Evolutionary conservation across 2,797 vertebrate genomes (phyloP), one percentile per base, ranked within the genome.

Genomic region (Cercopithecus petaurista): DNA sequence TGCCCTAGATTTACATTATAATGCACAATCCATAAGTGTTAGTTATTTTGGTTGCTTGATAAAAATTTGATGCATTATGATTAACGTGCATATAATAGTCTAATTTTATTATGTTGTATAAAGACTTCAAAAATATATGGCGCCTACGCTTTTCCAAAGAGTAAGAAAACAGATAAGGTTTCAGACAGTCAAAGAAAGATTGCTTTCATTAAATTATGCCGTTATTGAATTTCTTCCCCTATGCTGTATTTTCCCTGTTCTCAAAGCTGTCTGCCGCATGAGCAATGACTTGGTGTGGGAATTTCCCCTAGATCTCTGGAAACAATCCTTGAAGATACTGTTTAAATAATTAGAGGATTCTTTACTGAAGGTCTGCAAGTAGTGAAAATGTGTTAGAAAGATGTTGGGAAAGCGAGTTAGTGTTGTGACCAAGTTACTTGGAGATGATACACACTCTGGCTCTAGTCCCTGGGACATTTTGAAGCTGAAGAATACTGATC

Each of bases 31-130:
- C 41, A 30, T 46, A 98, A 96, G 83, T 79, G 82, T 98, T 97
- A 97, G 97, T 98, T 98, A 95, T 98, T 98, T 98, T 97, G 95
- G 97, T 95, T 97, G 90, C 88, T 96, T 98, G 97, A 98, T 98
- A 98, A 99, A 99, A 99, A 97, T 98, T 98, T 97, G 93, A 99
- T 98, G 46, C 4, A 83, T 98, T 98, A 86, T 97, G 98, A 98
- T 98, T 97, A 98, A 93, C 0, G 13, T 79, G 97, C 95, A 96
- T 36, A 91, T 97, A 97, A 97, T 98, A 98, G 76, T 43, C 85
- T 97, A 61, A 41, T 94, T 98, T 96, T 97, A 98, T 96, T 98
- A 94, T 43, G 61, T 75, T 93, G 88, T 75, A 96, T 87, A 96
- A 97, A 86, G 98, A 94, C 77, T 90, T 98, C 52, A 95, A 98